Conservation (phyloP, 2,113 vertebrate species). For the Rattus rattus region DNA sequence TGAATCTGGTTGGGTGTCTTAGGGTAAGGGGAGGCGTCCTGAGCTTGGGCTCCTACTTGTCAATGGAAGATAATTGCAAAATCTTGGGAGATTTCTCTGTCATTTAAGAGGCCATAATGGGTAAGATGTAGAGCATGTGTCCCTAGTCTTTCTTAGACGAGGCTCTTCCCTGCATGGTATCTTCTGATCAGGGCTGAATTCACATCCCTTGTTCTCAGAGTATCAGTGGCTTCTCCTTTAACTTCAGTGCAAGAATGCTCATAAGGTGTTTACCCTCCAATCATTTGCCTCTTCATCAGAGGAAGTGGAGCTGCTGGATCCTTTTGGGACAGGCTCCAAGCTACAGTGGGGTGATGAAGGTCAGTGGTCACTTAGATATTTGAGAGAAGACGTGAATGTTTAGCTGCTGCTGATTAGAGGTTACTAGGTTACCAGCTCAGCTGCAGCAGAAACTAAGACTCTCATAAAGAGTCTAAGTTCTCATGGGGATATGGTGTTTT, state of each 20-base stretch:
- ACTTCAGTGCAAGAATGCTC: too few relatives aligned
- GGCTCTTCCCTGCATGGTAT: background rate
- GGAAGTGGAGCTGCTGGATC: too few relatives aligned
- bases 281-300: background rate
- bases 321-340: background rate
- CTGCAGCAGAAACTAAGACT: background rate
- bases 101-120: background rate
- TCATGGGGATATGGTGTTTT: background rate
- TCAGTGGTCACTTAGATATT: too few relatives aligned
- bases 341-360: background rate
- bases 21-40: background rate
- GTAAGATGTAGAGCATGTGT: background rate
- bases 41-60: background rate
- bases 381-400: too few relatives aligned
- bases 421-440: background rate
- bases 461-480: background rate
- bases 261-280: background rate
- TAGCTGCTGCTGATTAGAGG: background rate
- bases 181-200: background rate
- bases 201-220: background rate
- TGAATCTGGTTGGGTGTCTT: background rate
- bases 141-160: background rate
- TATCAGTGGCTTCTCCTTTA: background rate
- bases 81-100: background rate
- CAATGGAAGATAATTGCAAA: background rate